Evolutionary conservation across 2,113 vertebrate genomes (phyloP), one percentile per base, ranked within the genome.

Genomic region (Vulpes ferrilata): DNA sequence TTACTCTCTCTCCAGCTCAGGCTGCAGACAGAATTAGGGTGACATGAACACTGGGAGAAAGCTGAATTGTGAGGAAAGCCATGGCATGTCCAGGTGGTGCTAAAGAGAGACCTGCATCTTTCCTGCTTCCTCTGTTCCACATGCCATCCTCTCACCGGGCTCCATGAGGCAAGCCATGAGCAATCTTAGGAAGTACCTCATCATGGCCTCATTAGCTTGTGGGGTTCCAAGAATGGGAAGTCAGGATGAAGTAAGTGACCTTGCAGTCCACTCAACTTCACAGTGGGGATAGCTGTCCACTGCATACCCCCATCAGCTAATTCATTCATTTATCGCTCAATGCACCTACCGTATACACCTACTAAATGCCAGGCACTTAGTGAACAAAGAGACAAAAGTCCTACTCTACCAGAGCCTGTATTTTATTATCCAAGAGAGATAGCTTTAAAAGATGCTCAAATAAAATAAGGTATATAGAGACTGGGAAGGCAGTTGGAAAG

Each of bases 351-450:
- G 6, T 38, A 60, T 74, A 48, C 19, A 88, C 11, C 53, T 57
- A 48, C 17, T 71, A 81, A 88, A 16, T 76, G 82, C 27, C 20
- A 32, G 48, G 51, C 8, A 12, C 19, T 43, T 53, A 55, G 53
- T 55, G 17, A 92, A 53, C 1, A 71, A 38, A 93, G 57, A 93
- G 16, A 57, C 22, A 71, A 90, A 92, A 86, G 67, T 53, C 22
- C 27, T 82, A 12, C 20, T 17, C 30, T 59, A 30, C n/a, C 35
- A 32, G 20, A 80, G 6, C 30, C 76, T 73, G 6, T 19, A 35
- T 95, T 38, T 90, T 84, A 90, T 83, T 96, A 48, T 65, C 32
- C 69, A 32, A 71, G 11, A 92, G 27, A 95, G 22, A 43, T 9
- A 43, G 62, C 35, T 25, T 15, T 79, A 35, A 57, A 93, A 86